Evolutionary conservation across 2,888 invertebrate genomes (phyloP).

Genomic region (Linyphia triangularis): DNA sequence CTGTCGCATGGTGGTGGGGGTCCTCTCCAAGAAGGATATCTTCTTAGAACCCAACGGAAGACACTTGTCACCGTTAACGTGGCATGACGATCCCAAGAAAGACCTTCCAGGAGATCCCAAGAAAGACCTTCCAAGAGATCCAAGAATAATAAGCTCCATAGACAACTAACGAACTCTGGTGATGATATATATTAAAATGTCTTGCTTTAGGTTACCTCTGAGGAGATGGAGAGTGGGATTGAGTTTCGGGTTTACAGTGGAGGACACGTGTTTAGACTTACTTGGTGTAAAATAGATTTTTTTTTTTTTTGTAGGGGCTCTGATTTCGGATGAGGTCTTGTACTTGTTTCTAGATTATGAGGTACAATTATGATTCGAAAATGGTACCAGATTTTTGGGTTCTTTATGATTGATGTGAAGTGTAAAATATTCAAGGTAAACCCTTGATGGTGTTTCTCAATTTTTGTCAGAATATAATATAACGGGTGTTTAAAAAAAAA

Average conservation of each 20-base stretch:
- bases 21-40: too few relatives aligned
- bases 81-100: constrained; percentile 18
- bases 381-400: too few relatives aligned
- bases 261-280: constrained; percentile 8
- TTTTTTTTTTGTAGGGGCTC: background rate
- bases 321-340: background rate
- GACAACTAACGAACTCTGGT: constrained; percentile 15
- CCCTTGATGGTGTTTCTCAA: too few relatives aligned
- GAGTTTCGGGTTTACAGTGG: too few relatives aligned
- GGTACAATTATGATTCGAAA: too few relatives aligned
- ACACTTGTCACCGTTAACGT: constrained; percentile 2
- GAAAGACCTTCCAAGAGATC: background rate
- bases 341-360: background rate
- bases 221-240: too few relatives aligned
- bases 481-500: too few relatives aligned
- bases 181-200: background rate
- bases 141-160: constrained; percentile 39
- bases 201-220: constrained; percentile 12
- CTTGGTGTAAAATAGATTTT: background rate
- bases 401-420: too few relatives aligned
- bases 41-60: background rate
- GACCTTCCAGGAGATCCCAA: background rate
- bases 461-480: too few relatives aligned
- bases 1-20: background rate
- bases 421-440: too few relatives aligned